These are phyloP conservation scores for Chloropsis hardwickii DNA, from an alignment of 2,113 vertebrate species.

Conservation along the genomic window DNA sequence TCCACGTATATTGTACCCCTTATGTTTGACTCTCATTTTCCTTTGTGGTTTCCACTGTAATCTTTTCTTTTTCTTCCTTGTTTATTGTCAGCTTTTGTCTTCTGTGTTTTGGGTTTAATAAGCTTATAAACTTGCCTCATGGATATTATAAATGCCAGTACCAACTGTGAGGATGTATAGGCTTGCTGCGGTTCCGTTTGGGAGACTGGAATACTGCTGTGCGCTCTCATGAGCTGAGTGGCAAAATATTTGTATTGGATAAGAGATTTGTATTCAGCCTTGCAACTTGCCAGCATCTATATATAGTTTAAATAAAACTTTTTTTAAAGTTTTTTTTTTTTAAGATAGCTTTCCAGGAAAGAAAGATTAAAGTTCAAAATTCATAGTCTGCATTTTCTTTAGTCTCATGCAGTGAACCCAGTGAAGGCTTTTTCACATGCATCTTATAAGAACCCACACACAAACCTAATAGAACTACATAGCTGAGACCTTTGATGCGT, in stretches of 20 bases:
- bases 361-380: slow-evolving; percentile 27
- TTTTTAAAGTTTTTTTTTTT: background rate
- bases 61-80: slow-evolving; percentile 48
- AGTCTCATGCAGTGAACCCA: background rate
- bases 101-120: slow-evolving; percentile 60
- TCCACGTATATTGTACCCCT: background rate
- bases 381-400: slow-evolving; percentile 43
- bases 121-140: slow-evolving; percentile 44
- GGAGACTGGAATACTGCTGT: background rate
- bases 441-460: background rate
- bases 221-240: background rate
- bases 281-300: slow-evolving; percentile 12
- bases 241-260: slow-evolving; percentile 48
- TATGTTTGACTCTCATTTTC: slow-evolving; percentile 12
- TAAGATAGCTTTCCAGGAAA: slow-evolving; percentile 38
- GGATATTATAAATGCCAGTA: slow-evolving; percentile 33
- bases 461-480: slow-evolving; percentile 7
- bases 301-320: slow-evolving; percentile 47
- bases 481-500: slow-evolving; percentile 9
- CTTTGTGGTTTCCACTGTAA: slow-evolving; percentile 44
- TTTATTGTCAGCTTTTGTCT: slow-evolving; percentile 62
- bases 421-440: background rate
- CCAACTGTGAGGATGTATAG: slow-evolving; percentile 16
- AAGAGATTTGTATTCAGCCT: slow-evolving; percentile 24
- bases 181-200: background rate